Evolutionary conservation across 2,113 vertebrate genomes (phyloP), one percentile per base, ranked within the genome.

Genomic region (Alaudala cheleensis): DNA sequence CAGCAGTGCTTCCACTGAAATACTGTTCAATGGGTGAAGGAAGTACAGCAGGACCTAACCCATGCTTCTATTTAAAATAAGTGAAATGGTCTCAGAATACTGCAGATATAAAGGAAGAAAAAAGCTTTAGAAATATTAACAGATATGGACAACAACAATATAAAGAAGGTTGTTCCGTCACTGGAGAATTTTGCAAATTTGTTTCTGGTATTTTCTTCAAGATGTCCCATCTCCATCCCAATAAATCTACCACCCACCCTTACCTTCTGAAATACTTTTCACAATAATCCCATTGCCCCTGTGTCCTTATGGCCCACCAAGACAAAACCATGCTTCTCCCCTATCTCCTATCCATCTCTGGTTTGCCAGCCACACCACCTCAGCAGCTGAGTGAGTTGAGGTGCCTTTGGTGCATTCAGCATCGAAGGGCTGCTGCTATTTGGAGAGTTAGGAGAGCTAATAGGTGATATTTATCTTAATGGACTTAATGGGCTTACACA

Each of bases 351-450:
- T 6, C 24, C 44, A 0, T 25, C 31, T 76, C 53, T 60, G 28
- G 6, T 81, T 74, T 90, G 18, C 14, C 49, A 74, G 28, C 22
- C 20, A 25, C 40, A 22, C 1, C 0, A 39, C 33, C 44, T 37
- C 66, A 65, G 74, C 2, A 3, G 22, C 58, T 47, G 61, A 47
- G 18, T 6, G n/a, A 47, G 42, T 20, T 71, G 60, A 83, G 23
- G 19, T 1, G 2, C 9, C 10, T n/a, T 67, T 56, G 14, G 7
- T 65, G 22, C 15, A 8, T 17, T 28, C 40, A 15, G 0, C 12
- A 14, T 26, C 61, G 70, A 2, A 1, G 45, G 53, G 20, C 45
- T 82, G 37, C 34, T 47, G 45, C 18, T 2, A 2, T 61, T 82
- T 86, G n/a, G 14, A 49, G 33, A 76, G 18, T 34, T 69, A 56